Percentiles rank a stretch among this genome's conserved stretches.
phyloP scores from a whole-genome alignment of 2,797 vertebrate genomes.

The Sebastes iracundus region DNA sequence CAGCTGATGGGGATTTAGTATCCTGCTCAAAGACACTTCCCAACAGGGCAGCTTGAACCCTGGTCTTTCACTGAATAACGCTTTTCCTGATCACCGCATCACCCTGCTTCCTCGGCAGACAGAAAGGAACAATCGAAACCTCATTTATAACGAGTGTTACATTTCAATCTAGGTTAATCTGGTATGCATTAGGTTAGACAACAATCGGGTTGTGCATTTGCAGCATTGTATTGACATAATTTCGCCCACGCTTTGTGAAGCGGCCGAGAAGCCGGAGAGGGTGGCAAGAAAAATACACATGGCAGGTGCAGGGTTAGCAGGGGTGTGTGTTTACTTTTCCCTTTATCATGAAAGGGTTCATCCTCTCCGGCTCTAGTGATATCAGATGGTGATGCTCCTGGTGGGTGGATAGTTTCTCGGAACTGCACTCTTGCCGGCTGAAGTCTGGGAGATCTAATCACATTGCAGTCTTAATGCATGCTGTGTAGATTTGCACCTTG shows the following conservation, averaged over 20 bases:
- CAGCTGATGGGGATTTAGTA: background rate
- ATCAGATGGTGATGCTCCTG: background rate
- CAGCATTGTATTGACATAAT: background rate
- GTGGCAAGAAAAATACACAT: conserved; percentile 1
- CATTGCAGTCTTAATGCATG: background rate
- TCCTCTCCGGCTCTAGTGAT: background rate
- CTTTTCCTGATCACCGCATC: background rate
- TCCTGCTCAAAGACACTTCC: background rate
- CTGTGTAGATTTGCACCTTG: background rate
- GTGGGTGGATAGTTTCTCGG: conserved; percentile 6
- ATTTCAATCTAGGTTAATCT: background rate
- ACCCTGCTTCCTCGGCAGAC: background rate
- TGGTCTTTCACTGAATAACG: background rate
- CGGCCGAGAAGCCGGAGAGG: background rate
- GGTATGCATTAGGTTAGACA: background rate
- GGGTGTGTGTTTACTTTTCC: background rate
- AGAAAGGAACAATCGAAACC: background rate
- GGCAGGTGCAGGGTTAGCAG: background rate
- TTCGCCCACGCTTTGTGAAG: background rate
- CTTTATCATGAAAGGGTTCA: background rate
- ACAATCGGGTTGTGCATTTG: background rate
- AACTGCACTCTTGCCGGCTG: background rate
- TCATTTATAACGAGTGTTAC: background rate
- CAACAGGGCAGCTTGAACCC: background rate
- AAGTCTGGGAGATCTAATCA: conserved; percentile 2